These are phyloP conservation scores for honey bee (Apis mellifera) DNA, from an alignment of 1,140 invertebrate genomes.

Conservation along the genomic window DNA sequence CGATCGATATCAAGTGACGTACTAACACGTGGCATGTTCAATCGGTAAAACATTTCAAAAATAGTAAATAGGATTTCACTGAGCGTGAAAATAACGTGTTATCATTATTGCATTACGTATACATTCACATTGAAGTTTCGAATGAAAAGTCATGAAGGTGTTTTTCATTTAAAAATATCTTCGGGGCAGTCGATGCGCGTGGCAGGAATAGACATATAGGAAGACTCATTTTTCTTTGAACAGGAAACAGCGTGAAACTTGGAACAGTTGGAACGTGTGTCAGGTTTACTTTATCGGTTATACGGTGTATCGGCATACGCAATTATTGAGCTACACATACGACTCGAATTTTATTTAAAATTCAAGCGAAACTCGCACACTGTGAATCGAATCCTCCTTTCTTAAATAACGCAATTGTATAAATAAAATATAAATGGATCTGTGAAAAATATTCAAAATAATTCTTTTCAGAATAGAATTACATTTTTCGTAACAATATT, in stretches of 20 bases:
- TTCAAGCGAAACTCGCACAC: neutral
- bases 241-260: neutral
- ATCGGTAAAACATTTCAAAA: slow-evolving; percentile 5
- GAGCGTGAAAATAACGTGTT: neutral
- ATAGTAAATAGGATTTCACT: neutral
- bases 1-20: neutral
- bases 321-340: neutral
- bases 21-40: neutral
- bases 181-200: slow-evolving; percentile 15
- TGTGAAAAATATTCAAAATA: neutral
- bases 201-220: slow-evolving; percentile 16
- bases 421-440: neutral
- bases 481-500: neutral
- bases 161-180: neutral
- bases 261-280: slow-evolving; percentile 6
- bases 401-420: neutral
- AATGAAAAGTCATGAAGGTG: neutral
- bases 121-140: neutral
- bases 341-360: neutral
- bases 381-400: neutral
- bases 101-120: neutral
- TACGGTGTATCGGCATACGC: too few relatives aligned
- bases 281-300: neutral
- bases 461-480: neutral
- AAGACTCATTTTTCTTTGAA: slow-evolving; percentile 20